Conservation (phyloP, 1,140 invertebrate genomes). For the Harpegnathos saltator region DNA sequence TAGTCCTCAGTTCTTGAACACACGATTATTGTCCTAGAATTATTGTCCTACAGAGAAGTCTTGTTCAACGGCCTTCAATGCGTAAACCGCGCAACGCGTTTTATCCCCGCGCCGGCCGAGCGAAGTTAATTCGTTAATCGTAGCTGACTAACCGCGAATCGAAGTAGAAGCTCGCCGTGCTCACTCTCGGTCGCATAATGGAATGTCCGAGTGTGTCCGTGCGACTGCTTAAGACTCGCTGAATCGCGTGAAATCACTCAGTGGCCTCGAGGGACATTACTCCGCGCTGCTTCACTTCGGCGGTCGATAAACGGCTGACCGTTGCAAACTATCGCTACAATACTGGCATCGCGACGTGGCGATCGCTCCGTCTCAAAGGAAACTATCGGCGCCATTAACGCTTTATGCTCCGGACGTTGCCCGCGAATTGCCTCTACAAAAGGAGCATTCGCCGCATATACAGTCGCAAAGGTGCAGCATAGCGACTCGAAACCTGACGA, state of each 20-base stretch:
- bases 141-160: not conserved
- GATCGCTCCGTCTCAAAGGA: constrained; percentile 52
- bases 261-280: constrained; percentile 16
- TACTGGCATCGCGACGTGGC: constrained; percentile 32
- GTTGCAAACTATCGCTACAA: constrained; percentile 48
- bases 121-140: constrained; percentile 12
- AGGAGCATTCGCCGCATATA: constrained; percentile 19
- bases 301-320: constrained; percentile 29
- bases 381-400: constrained; percentile 42
- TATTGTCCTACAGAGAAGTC: not conserved
- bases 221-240: constrained; percentile 17
- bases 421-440: constrained; percentile 11
- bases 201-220: constrained; percentile 3
- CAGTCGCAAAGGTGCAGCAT: not conserved
- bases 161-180: not conserved
- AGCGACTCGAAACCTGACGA: not conserved
- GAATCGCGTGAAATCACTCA: constrained; percentile 23
- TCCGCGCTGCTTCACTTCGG: not conserved
- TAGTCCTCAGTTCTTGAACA: constrained; percentile 1
- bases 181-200: constrained; percentile 36
- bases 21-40: not conserved
- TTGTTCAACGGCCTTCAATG: not conserved
- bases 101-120: not conserved
- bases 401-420: constrained; percentile 34
- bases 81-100: not conserved